A percentile compares a stretch with the other conserved stretches of the same genome.
Evolutionary conservation across 2,888 invertebrate genomes (phyloP).

Genomic region (Cataglyphis cursor): DNA sequence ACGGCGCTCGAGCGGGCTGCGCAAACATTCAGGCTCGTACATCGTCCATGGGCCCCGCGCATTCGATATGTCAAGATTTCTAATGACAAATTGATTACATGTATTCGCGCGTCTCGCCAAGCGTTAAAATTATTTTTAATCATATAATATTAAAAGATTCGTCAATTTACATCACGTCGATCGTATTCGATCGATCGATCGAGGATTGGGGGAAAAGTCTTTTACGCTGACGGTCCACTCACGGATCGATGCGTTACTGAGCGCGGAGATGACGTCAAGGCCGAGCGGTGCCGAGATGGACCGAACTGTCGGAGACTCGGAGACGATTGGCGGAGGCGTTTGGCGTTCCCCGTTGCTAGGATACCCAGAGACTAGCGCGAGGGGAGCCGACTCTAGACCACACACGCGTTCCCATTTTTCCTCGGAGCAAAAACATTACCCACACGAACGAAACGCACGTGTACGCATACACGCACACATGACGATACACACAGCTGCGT

Average conservation of each 20-base stretch:
- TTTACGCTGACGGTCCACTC: conserved; percentile 13
- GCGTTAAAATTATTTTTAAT: neutral
- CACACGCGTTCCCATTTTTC: conserved; percentile 86
- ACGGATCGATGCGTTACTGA: conserved; percentile 74
- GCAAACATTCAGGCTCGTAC: conserved; percentile 80
- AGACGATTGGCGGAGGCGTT: conserved; percentile 72
- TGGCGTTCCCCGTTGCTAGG: conserved; percentile 85
- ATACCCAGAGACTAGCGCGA: conserved; percentile 76
- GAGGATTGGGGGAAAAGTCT: neutral
- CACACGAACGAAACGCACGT: conserved; percentile 77
- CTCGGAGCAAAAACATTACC: conserved; percentile 85
- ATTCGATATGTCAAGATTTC: neutral
- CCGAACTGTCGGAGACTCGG: conserved; percentile 70
- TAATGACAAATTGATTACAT: neutral
- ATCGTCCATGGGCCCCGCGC: neutral
- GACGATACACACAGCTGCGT: conserved; percentile 36
- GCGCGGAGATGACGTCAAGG: conserved; percentile 79
- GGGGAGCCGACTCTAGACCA: conserved; percentile 81
- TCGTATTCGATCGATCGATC: conserved; percentile 16
- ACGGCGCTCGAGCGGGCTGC: conserved; percentile 70
- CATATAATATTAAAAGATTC: too few relatives aligned
- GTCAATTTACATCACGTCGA: too few relatives aligned
- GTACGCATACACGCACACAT: conserved; percentile 57
- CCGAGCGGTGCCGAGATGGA: conserved; percentile 78
- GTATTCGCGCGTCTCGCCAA: neutral